Evolutionary conservation across 1,140 invertebrate species (phyloP).

Genomic region (Drosophila neocordata): DNA sequence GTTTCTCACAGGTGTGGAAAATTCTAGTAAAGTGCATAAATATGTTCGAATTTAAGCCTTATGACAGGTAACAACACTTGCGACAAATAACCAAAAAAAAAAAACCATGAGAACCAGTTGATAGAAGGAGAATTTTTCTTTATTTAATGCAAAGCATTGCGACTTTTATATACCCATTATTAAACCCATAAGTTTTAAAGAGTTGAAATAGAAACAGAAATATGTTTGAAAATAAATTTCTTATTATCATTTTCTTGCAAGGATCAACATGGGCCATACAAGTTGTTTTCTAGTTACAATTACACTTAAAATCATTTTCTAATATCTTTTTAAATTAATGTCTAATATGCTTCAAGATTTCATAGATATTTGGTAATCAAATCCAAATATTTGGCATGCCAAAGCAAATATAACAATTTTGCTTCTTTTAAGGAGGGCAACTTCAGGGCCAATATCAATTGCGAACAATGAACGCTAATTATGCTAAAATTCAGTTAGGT

Average conservation of each 20-base stretch:
- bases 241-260: too few species aligned
- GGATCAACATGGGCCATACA: too few species aligned
- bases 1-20: conserved; percentile 47
- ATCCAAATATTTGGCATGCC: conserved; percentile 20
- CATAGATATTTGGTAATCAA: not conserved
- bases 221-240: too few species aligned
- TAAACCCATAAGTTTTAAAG: too few species aligned
- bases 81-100: conserved; percentile 26
- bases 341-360: conserved; percentile 15
- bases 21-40: conserved; percentile 78
- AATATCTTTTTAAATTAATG: not conserved
- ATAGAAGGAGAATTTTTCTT: conserved; percentile 2
- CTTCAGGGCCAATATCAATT: conserved; percentile 58
- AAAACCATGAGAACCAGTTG: not conserved
- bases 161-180: not conserved
- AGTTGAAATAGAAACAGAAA: too few species aligned
- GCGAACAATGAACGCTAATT: conserved; percentile 75
- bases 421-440: conserved; percentile 17
- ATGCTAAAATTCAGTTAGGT: conserved; percentile 51
- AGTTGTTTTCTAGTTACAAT: too few species aligned
- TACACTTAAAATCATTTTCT: too few species aligned
- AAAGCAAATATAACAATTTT: conserved; percentile 27
- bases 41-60: conserved; percentile 60
- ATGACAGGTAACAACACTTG: conserved; percentile 64
- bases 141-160: not conserved